Evolutionary conservation across 2,888 invertebrate species (phyloP), one percentile per base, ranked within the genome.

Genomic region (Neoitamus cyanurus): DNA sequence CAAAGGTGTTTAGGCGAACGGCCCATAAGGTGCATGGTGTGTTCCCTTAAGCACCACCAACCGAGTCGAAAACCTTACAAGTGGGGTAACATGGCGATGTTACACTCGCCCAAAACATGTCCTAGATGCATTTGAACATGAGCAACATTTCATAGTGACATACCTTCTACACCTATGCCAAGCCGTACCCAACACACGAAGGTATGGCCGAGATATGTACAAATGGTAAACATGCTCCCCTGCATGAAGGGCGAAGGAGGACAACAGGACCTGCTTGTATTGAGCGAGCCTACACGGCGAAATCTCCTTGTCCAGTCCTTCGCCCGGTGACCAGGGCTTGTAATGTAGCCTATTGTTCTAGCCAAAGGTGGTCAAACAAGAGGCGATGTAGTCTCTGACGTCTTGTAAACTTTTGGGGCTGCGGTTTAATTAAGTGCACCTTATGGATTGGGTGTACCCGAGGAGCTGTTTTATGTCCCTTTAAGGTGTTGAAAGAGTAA

Each of bases 381-480:
- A 85, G 83, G 83, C 83, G 77, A 84, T 72, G 69, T 36, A 77
- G 72, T 73, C 58, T 68, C 82, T 30, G 75, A 83, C 82, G 83
- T 83, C 72, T 83, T 83, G 83, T 80, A 84, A 85, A 85, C 84
- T 84, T 85, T 86, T 85, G 83, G 85, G 84, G 86, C 85, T 86
- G 85, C 84, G 58, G 87, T 86, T 87, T 87, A 87, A 87, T 87
- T 87, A 87, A 87, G 85, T 86, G 87, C 84, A 86, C 87, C 86
- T 87, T 87, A 87, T 87, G 85, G 87, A 87, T 87, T 85, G 86
- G 86, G 86, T 86, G 84, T 86, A 86, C 86, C 86, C 86, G 84
- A 86, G 85, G 85, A 84, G 85, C 84, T 87, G 86, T 86, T 73
- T 69, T 82, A 36, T 69, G 69, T 37, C 82, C 69, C 36, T 82